Base-by-base conservation (phyloP, 2,797 vertebrate genomes). In the Labroides dimidiatus region DNA sequence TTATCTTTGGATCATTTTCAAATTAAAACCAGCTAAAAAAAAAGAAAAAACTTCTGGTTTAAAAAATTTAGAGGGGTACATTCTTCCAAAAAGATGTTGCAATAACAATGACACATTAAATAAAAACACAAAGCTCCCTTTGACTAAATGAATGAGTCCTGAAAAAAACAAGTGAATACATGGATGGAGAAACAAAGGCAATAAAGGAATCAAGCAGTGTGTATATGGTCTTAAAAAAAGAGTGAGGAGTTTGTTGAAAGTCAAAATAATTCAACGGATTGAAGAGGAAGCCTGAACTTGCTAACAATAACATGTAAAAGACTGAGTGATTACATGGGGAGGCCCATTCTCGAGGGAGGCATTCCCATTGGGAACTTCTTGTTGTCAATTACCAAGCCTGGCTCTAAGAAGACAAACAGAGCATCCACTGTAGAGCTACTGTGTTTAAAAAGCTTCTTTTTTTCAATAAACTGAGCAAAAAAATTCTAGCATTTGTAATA, bases 41-140 rank as follows among this genome's bases (percentile, higher is more conserved):
- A 81, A 66, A 21, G 14, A 50, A 43, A 45, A 15, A 45, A 41
- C 30, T 24, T 53, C 37, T 63, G 37, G 42, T 73, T 77, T 63
- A 33, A 79, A 72, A 58, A 33, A 57, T 65, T 78, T 66, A 52
- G 54, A 3, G 3, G 55, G 44, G n/a, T 39, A 68, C 61, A 50
- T 61, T 43, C 19, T 33, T 69, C 45, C 42, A 74, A 69, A 87
- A 81, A 64, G 61, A 72, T 60, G 77, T 69, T 84, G 71, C 84
- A 72, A 87, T 80, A 58, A 73, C 71, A 86, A 89, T 65, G 21
- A 67, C 75, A 77, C 73, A 84, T 44, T 6, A 9, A n/a, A 19
- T 16, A 16, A 41, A n/a, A 48, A 61, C 43, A n/a, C 50, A 44
- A 45, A 37, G 42, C 42, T 74, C 54, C 44, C 57, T 78, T 79